Evolutionary conservation across 1,140 invertebrate genomes (phyloP).

Genomic region (Tigriopus japonicus): DNA sequence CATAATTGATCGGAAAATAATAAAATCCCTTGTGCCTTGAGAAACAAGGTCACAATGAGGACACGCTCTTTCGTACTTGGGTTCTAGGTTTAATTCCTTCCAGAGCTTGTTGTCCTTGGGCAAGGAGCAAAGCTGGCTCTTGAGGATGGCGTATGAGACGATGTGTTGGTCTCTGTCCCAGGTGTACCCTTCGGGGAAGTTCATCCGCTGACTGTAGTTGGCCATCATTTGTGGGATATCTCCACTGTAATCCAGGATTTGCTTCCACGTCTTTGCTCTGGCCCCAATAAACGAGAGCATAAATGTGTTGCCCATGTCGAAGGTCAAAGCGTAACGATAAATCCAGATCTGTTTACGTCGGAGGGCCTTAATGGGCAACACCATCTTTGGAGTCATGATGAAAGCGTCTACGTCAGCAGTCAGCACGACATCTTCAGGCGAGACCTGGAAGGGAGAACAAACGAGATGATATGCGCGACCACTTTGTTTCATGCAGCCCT

Average conservation of each 20-base stretch:
- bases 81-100: constrained; percentile 9
- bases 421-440: constrained; percentile 1
- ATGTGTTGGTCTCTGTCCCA: constrained; percentile 13
- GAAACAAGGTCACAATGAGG: too few species aligned
- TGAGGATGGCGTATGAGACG: constrained; percentile 1
- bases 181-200: background rate
- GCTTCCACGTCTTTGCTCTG: background rate
- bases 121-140: constrained; percentile 5
- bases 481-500: too few species aligned
- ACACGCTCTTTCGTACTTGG: background rate
- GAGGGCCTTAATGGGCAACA: background rate
- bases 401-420: constrained; percentile 8
- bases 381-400: constrained; percentile 1
- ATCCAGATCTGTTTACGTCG: constrained; percentile 5
- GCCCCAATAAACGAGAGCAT: constrained; percentile 14
- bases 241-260: constrained; percentile 1
- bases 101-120: constrained; percentile 6
- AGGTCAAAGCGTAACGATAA: constrained; percentile 1
- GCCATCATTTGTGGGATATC: constrained; percentile 1
- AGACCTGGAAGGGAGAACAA: too few species aligned
- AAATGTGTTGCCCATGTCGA: background rate
- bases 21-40: too few species aligned
- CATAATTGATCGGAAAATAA: too few species aligned
- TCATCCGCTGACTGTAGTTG: background rate
- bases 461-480: too few species aligned